Conservation (phyloP, 2,797 vertebrate genomes). For the Vireo griseus region DNA sequence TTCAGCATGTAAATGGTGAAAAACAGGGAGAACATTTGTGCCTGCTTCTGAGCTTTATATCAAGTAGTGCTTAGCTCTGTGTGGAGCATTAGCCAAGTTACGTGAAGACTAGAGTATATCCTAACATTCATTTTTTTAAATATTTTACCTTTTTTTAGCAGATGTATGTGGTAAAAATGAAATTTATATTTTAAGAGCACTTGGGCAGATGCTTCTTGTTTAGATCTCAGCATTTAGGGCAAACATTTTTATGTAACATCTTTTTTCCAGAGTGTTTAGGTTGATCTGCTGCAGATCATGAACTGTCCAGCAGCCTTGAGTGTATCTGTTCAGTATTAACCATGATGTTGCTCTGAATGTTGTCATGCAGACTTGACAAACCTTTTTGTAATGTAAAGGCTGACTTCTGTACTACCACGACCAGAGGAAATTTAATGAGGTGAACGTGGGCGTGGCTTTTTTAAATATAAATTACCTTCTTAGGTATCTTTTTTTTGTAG, state of each 20-base stretch:
- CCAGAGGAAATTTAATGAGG: constrained; percentile 90
- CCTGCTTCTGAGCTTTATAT: constrained; percentile 66
- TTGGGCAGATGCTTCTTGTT: constrained; percentile 54
- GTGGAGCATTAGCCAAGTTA: constrained; percentile 51
- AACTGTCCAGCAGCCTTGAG: constrained; percentile 44
- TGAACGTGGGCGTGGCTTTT: constrained; percentile 84
- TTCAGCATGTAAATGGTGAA: constrained; percentile 73
- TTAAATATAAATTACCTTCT: constrained; percentile 77
- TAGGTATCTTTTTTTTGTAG: constrained; percentile 78
- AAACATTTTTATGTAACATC: constrained; percentile 2
- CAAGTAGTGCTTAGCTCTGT: constrained; percentile 62
- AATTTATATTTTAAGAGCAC: constrained; percentile 65
- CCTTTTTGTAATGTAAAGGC: constrained; percentile 77
- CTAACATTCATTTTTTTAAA: constrained; percentile 47
- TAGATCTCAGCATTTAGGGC: constrained; percentile 44
- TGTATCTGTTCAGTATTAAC: constrained; percentile 65
- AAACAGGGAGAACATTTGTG: constrained; percentile 68
- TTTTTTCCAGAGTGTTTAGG: not conserved
- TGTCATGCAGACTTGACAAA: constrained; percentile 61
- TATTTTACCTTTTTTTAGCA: constrained; percentile 62
- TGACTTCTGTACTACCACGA: constrained; percentile 55
- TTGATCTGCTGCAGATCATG: constrained; percentile 56
- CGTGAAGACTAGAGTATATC: constrained; percentile 61
- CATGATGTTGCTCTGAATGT: constrained; percentile 71
- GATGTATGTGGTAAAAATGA: constrained; percentile 62